These are phyloP conservation scores for Crambe crambe DNA, from an alignment of 37 sponge, comb jelly and placozoan genomes.

Conservation along the genomic window DNA sequence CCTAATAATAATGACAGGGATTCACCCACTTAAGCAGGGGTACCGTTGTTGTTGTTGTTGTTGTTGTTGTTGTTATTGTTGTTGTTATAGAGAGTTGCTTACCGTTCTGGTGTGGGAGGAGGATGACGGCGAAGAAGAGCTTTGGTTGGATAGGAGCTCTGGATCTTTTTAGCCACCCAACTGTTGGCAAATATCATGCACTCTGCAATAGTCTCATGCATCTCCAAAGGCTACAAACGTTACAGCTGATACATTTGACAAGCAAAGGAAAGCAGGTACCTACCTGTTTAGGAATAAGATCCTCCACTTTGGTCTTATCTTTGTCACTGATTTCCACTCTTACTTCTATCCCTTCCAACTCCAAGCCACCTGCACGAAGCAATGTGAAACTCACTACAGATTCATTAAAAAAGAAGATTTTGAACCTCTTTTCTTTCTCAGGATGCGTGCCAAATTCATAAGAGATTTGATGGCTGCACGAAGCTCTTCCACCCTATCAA, in stretches of 20 bases:
- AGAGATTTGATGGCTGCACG: constrained; percentile 21
- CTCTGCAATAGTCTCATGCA: constrained; percentile 79
- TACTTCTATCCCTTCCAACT: constrained; percentile 74
- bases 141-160: constrained; percentile 42
- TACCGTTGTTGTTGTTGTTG: neutral
- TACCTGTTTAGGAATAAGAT: constrained; percentile 74
- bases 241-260: neutral
- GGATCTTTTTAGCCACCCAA: constrained; percentile 75
- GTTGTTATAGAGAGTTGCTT: neutral
- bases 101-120: constrained; percentile 17
- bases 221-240: constrained; percentile 48
- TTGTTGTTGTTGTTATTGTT: neutral
- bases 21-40: neutral
- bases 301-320: constrained; percentile 47
- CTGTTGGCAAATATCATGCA: constrained; percentile 87
- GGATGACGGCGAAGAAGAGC: constrained; percentile 59
- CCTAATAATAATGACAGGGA: neutral
- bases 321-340: constrained; percentile 40
- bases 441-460: constrained; percentile 38
- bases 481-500: constrained; percentile 50
- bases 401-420: neutral
- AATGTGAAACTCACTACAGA: neutral
- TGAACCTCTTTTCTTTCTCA: constrained; percentile 38
- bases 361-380: constrained; percentile 49
- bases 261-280: neutral